Base-by-base conservation (phyloP, 1,140 invertebrate genomes). In the Lordiphosa clarofinis region DNA sequence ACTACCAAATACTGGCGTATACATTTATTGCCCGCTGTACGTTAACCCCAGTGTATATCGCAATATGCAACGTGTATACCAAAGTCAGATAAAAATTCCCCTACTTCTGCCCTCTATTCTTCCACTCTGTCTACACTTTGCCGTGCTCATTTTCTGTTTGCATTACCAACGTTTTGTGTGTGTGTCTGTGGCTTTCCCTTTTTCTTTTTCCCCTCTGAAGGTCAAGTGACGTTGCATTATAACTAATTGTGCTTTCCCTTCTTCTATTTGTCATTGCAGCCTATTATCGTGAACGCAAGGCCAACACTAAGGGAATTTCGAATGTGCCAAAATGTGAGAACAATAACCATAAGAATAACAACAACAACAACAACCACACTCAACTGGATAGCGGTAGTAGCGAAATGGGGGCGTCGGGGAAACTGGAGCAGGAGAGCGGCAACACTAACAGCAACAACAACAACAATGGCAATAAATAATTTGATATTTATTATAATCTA, bases 401-500 rank as follows among this genome's bases (percentile, higher is more conserved):
- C 35, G 58, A 82, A 75, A 67, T 63, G 46, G 39, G 40, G 28
- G 15, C 36, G 15, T 48, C 28, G 35, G 44, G 47, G 56, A 50
- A 73, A 40, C 24, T 28, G 24, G 9, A 24, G 31, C 15, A 48
- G 40, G 13, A 62, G 24, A 15, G 37, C 24, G 15, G 13, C 50
- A 47, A 55, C 36, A 43, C 13, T 11, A 24, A 61, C 43, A 15
- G 33, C 38, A 56, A 49, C 50, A 55, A 24, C 36, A 55, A 40
- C 24, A 73, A 79, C 19, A 73, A 66, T 48, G 64, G 75, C 76
- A 81, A 81, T 81, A 81, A 52, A 19, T 49, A 49, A 49, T 59
- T 59, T 75, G 62, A 81, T 81, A 81, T 81, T 75, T 71, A 79
- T 70, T 81, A 56, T 71, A 65, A 55, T 66, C 31, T 69, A 63